These are phyloP conservation scores for Thera britannica DNA, from an alignment of 2,888 invertebrate genomes.

Conservation along the genomic window DNA sequence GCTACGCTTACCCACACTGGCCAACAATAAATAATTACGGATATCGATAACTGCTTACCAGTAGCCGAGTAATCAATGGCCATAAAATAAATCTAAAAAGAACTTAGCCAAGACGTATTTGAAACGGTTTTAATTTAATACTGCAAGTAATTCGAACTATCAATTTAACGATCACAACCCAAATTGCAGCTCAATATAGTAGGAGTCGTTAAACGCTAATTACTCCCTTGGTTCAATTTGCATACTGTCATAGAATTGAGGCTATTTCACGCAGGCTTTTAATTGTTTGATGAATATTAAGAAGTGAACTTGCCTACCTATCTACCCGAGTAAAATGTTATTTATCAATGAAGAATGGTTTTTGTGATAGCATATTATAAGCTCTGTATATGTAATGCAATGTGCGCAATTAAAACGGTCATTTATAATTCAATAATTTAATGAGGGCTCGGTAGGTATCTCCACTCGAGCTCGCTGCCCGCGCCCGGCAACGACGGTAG, in stretches of 20 bases:
- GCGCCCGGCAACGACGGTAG: constrained; percentile 35
- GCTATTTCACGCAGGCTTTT: constrained; percentile 62
- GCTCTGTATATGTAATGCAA: constrained; percentile 54
- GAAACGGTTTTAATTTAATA: constrained; percentile 47
- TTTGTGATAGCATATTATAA: constrained; percentile 49
- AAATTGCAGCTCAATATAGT: constrained; percentile 56
- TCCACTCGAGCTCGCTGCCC: constrained; percentile 26
- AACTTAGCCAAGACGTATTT: constrained; percentile 42
- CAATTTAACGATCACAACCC: constrained; percentile 50
- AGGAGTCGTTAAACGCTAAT: constrained; percentile 62
- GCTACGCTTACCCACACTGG: constrained; percentile 64
- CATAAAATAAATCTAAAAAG: constrained; percentile 61
- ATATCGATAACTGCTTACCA: constrained; percentile 69
- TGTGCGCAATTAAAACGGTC: constrained; percentile 64
- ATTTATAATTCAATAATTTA: constrained; percentile 63
- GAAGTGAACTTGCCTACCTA: constrained; percentile 41
- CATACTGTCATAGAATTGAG: constrained; percentile 62
- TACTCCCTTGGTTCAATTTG: constrained; percentile 57
- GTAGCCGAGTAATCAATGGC: constrained; percentile 58
- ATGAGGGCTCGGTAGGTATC: constrained; percentile 50
- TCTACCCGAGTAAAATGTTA: constrained; percentile 52
- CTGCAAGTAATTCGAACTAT: constrained; percentile 50
- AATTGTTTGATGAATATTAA: constrained; percentile 72
- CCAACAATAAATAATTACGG: constrained; percentile 81
- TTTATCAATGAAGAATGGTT: constrained; percentile 60